Evolutionary conservation across 2,888 invertebrate genomes (phyloP).

Genomic region (Caenorhabditis afra): DNA sequence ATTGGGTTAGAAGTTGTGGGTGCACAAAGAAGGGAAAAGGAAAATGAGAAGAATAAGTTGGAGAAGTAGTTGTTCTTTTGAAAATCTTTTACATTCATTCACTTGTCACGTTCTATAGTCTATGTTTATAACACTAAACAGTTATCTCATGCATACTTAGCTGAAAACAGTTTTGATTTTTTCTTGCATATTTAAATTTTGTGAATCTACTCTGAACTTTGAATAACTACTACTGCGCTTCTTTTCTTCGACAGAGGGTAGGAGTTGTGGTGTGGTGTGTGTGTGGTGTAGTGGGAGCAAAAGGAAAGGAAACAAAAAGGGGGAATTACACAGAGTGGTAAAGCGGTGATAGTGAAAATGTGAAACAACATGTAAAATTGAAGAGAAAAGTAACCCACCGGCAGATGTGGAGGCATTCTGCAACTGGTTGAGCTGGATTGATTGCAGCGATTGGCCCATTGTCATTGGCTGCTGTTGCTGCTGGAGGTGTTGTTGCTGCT

Average conservation of each 20-base stretch:
- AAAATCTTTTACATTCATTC: background rate
- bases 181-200: background rate
- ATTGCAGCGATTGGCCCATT: constrained; percentile 24
- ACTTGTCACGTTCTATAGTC: background rate
- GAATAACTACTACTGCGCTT: constrained; percentile 1
- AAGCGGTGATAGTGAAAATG: constrained; percentile 20
- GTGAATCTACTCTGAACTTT: background rate
- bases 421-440: constrained; percentile 20
- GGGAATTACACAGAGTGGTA: constrained; percentile 42
- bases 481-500: too few relatives aligned
- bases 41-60: constrained; percentile 8
- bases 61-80: background rate
- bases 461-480: constrained; percentile 21
- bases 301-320: constrained; percentile 33
- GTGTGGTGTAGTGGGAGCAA: background rate
- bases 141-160: background rate
- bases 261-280: constrained; percentile 40
- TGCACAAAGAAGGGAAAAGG: constrained; percentile 34
- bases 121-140: too few relatives aligned
- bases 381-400: constrained; percentile 42
- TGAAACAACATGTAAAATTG: constrained; percentile 15
- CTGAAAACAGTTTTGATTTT: background rate
- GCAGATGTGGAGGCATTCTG: constrained; percentile 12
- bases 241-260: constrained; percentile 6
- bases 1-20: constrained; percentile 33